phyloP scores from a whole-genome alignment of 2,113 vertebrate genomes.

The Neodontobutis hainanensis region DNA sequence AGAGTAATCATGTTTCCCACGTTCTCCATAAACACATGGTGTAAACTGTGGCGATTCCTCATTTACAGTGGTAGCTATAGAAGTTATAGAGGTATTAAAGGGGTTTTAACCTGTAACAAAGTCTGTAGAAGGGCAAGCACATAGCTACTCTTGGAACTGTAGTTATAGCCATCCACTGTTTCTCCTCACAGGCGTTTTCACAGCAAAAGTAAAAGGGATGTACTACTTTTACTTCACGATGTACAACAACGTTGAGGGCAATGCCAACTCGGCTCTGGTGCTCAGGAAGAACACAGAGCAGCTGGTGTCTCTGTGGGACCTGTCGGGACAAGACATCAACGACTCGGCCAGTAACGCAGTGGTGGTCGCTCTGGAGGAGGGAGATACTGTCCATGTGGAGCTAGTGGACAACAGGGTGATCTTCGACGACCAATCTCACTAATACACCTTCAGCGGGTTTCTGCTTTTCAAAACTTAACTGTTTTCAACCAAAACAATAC shows the following conservation, averaged over 20 bases:
- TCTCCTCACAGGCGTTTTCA: constrained; percentile 26
- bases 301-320: constrained; percentile 52
- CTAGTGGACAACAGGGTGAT: constrained; percentile 24
- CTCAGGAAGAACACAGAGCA: constrained; percentile 50
- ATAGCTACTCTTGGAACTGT: too few species aligned
- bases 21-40: too few species aligned
- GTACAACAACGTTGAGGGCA: constrained; percentile 32
- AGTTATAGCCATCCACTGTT: background rate
- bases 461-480: constrained; percentile 43
- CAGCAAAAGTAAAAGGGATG: constrained; percentile 37
- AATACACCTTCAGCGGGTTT: constrained; percentile 64
- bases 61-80: too few species aligned
- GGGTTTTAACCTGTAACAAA: background rate
- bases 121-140: background rate
- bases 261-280: constrained; percentile 49
- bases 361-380: constrained; percentile 55
- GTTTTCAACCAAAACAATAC: too few species aligned
- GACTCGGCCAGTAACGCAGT: constrained; percentile 59
- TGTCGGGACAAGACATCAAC: background rate
- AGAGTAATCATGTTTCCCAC: too few species aligned
- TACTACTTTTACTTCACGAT: constrained; percentile 65
- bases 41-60: too few species aligned
- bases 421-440: constrained; percentile 29
- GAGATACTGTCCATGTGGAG: constrained; percentile 53
- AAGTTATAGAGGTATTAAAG: too few species aligned